These are phyloP conservation scores for Onychostruthus taczanowskii DNA, from an alignment of 2,113 vertebrate genomes.

Conservation along the genomic window DNA sequence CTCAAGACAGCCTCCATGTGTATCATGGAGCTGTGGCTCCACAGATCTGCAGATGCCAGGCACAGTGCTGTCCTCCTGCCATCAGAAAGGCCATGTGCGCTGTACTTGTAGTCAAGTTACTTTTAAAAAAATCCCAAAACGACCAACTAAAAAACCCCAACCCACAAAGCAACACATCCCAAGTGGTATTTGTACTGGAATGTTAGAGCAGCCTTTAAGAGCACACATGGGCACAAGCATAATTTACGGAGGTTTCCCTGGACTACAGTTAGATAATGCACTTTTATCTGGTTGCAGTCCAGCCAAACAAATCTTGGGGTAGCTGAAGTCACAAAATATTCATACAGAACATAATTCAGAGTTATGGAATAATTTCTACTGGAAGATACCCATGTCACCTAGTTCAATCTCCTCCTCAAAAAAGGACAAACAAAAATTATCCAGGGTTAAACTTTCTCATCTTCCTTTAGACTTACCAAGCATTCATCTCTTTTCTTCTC, in stretches of 20 bases:
- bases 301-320: neutral
- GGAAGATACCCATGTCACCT: neutral
- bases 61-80: neutral
- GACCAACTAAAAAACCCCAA: neutral
- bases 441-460: neutral
- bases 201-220: neutral
- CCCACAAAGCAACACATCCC: neutral
- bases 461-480: conserved; percentile 65
- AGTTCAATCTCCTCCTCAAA: neutral
- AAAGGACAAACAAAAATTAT: neutral
- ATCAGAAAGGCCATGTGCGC: neutral
- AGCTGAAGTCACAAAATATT: neutral
- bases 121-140: neutral
- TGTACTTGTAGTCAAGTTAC: neutral
- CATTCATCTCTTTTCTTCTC: conserved; percentile 73
- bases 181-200: neutral
- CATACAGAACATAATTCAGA: neutral
- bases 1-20: neutral
- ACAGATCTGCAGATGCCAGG: neutral
- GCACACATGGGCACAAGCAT: neutral
- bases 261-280: neutral
- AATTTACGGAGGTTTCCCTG: neutral
- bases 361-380: rapidly evolving
- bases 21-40: neutral
- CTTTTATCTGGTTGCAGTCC: neutral